These are phyloP conservation scores for Lymantria dispar DNA, from an alignment of 2,888 invertebrate species.

Conservation along the genomic window DNA sequence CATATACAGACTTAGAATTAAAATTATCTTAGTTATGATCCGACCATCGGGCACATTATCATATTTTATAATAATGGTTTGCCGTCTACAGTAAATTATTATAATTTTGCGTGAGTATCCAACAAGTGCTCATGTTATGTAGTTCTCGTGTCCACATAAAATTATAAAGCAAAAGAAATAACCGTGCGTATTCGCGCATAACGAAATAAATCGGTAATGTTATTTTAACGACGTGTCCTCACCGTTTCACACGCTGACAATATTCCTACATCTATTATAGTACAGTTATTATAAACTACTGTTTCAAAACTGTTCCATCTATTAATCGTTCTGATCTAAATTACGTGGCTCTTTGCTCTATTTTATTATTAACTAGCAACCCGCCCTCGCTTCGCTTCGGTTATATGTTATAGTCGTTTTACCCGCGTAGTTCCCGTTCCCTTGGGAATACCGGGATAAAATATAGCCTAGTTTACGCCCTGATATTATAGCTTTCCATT, in stretches of 20 bases:
- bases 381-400: too few species aligned
- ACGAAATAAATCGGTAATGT: constrained; percentile 60
- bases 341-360: too few species aligned
- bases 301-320: too few species aligned
- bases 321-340: too few species aligned
- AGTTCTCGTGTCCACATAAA: constrained; percentile 9
- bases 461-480: too few species aligned
- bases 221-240: constrained; percentile 44
- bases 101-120: constrained; percentile 16
- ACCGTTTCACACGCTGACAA: not conserved
- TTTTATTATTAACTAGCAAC: too few species aligned
- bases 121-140: constrained; percentile 9
- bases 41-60: not conserved
- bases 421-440: too few species aligned
- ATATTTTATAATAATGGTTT: not conserved
- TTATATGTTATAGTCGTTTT: too few species aligned
- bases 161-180: constrained; percentile 10
- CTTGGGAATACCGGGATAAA: too few species aligned
- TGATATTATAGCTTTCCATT: too few species aligned
- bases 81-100: constrained; percentile 7
- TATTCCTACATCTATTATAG: too few species aligned
- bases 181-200: constrained; percentile 41
- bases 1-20: not conserved
- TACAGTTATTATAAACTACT: too few species aligned
- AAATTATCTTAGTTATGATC: not conserved